Percentiles rank a stretch among this genome's conserved stretches.
These are phyloP conservation scores for Apamea crenata DNA, from an alignment of 2,888 invertebrate genomes.

Conservation along the genomic window DNA sequence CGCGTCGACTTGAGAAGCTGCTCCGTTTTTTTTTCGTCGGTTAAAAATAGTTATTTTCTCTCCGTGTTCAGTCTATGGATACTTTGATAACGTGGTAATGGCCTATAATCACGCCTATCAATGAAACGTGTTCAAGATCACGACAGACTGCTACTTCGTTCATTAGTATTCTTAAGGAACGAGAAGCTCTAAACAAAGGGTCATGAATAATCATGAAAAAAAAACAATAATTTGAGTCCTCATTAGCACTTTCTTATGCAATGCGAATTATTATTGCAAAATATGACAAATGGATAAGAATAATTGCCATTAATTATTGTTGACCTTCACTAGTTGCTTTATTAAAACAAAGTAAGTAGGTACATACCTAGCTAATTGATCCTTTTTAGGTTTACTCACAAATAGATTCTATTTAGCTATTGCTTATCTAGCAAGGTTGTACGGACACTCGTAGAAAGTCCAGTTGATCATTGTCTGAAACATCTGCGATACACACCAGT, in stretches of 20 bases:
- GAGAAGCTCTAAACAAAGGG: background rate
- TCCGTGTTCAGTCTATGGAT: background rate
- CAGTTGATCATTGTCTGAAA: background rate
- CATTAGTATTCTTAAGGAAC: background rate
- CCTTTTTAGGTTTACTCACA: background rate
- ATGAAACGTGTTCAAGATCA: background rate
- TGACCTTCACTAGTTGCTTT: constrained; percentile 8
- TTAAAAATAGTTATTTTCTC: background rate
- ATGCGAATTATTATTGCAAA: constrained; percentile 34
- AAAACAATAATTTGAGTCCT: background rate
- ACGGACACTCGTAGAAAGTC: background rate
- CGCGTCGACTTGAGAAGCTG: too few species aligned
- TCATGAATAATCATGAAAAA: constrained; percentile 6
- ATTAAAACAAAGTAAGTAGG: background rate
- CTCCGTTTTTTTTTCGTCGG: too few species aligned
- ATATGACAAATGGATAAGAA: constrained; percentile 13
- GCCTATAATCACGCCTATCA: background rate
- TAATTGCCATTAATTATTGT: background rate
- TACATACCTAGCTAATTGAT: background rate
- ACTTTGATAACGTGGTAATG: constrained; percentile 2
- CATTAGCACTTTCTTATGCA: constrained; percentile 35
- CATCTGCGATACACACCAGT: too few species aligned
- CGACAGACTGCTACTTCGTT: background rate
- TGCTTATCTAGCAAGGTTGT: background rate
- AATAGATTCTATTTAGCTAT: background rate